A percentile compares a stretch with the other conserved stretches of the same genome.
Evolutionary conservation across 2,797 vertebrate genomes (phyloP).

Genomic region (Helarctos malayanus): DNA sequence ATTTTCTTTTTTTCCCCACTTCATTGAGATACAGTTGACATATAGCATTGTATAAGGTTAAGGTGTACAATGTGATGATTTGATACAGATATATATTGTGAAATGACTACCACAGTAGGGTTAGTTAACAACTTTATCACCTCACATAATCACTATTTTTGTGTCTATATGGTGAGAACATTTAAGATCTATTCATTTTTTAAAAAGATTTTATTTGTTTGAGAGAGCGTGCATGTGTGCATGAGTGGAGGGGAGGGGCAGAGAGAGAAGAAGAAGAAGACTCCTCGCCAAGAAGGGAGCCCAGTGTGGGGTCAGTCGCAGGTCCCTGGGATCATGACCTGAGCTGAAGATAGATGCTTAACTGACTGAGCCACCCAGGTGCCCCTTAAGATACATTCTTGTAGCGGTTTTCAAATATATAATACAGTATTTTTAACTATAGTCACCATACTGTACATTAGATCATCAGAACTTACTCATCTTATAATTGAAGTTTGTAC

Average conservation of each 20-base stretch:
- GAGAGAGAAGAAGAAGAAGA: not conserved
- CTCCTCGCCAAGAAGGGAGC: not conserved
- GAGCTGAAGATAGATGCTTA: not conserved
- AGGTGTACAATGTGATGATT: not conserved
- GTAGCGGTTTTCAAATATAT: not conserved
- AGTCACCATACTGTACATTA: not conserved
- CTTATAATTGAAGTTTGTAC: not conserved
- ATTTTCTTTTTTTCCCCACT: not conserved
- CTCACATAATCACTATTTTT: not conserved
- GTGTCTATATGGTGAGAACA: not conserved
- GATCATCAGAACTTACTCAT: not conserved
- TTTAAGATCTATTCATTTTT: not conserved
- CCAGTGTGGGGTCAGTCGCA: too few relatives aligned
- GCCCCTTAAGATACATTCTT: not conserved
- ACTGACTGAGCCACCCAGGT: not conserved
- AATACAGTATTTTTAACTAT: not conserved
- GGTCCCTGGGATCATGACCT: not conserved
- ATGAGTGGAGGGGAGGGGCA: not conserved
- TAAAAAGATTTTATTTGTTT: not conserved
- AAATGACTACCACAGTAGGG: not conserved
- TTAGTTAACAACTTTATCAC: not conserved
- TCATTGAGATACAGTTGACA: not conserved
- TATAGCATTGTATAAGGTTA: not conserved
- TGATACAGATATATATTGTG: not conserved
- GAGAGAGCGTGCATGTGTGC: not conserved